Percentiles rank a stretch among this genome's conserved stretches.
Evolutionary conservation across 2,888 invertebrate species (phyloP).

Genomic region (Tridacna crocea): DNA sequence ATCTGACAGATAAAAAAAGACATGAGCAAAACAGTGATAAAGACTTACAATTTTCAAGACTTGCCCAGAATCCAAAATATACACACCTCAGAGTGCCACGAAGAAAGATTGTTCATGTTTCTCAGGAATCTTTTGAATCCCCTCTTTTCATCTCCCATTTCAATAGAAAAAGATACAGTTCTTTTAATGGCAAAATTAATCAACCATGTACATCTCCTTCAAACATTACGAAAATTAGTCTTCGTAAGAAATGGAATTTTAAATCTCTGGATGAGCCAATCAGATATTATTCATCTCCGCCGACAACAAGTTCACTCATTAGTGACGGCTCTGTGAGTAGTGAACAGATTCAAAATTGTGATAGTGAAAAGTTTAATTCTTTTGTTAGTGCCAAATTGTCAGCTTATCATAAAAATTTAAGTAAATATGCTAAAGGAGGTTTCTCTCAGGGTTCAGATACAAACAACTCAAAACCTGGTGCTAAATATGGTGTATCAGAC

Average conservation of each 20-base stretch:
- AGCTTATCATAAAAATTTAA: not conserved
- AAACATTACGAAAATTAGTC: constrained; percentile 17
- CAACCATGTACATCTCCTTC: constrained; percentile 36
- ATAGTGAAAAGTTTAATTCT: not conserved
- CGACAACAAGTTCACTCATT: constrained; percentile 20
- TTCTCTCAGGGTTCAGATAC: not conserved
- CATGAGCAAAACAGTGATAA: not conserved
- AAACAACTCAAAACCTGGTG: constrained; percentile 6
- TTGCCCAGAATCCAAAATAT: constrained; percentile 39
- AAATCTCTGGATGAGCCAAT: constrained; percentile 45
- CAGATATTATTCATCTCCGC: constrained; percentile 24
- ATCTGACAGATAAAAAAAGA: not conserved
- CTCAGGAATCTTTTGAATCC: constrained; percentile 56
- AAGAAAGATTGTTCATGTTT: constrained; percentile 37
- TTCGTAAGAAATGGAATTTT: constrained; percentile 52
- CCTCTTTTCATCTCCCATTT: constrained; percentile 27
- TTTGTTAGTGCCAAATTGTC: not conserved
- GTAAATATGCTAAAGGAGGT: not conserved
- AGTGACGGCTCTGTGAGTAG: constrained; percentile 5
- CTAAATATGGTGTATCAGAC: not conserved
- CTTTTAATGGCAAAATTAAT: constrained; percentile 5
- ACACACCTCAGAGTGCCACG: constrained; percentile 58
- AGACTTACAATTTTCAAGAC: not conserved
- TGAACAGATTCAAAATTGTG: not conserved
- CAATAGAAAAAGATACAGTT: not conserved